Conservation (phyloP, 2,888 invertebrate species). For the Busseola fusca region DNA sequence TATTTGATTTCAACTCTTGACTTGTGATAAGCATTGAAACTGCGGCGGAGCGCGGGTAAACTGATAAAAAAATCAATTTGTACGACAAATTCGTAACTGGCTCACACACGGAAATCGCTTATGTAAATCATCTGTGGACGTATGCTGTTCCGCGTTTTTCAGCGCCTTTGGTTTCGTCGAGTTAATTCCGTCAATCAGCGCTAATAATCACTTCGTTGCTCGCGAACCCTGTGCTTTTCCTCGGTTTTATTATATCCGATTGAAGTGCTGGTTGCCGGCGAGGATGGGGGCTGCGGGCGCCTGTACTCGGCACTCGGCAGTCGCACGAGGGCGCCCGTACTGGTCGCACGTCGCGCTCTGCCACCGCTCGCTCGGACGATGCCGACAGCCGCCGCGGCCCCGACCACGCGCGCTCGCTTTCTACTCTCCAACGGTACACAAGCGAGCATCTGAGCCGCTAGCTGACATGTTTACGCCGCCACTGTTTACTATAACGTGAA, state of each 20-base stretch:
- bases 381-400: conserved; percentile 67
- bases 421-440: conserved; percentile 81
- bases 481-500: conserved; percentile 74
- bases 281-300: conserved; percentile 53
- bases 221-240: conserved; percentile 77
- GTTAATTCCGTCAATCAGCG: conserved; percentile 67
- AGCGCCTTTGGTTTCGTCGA: conserved; percentile 32
- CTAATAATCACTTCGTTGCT: conserved; percentile 68
- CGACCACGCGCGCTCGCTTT: conserved; percentile 77
- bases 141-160: conserved; percentile 40
- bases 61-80: conserved; percentile 43
- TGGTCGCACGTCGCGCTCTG: conserved; percentile 75
- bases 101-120: conserved; percentile 31
- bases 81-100: conserved; percentile 30
- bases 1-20: conserved; percentile 21
- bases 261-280: conserved; percentile 27
- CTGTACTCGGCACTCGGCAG: conserved; percentile 74
- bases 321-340: conserved; percentile 82
- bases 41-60: conserved; percentile 5
- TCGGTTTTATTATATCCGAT: conserved; percentile 69
- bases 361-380: conserved; percentile 67
- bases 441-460: conserved; percentile 76
- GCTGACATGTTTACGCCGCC: conserved; percentile 77
- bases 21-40: conserved; percentile 15
- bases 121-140: conserved; percentile 30